Percentiles rank a stretch among this genome's conserved stretches.
Evolutionary conservation across 2,797 vertebrate species (phyloP).

Genomic region (Argya squamiceps): DNA sequence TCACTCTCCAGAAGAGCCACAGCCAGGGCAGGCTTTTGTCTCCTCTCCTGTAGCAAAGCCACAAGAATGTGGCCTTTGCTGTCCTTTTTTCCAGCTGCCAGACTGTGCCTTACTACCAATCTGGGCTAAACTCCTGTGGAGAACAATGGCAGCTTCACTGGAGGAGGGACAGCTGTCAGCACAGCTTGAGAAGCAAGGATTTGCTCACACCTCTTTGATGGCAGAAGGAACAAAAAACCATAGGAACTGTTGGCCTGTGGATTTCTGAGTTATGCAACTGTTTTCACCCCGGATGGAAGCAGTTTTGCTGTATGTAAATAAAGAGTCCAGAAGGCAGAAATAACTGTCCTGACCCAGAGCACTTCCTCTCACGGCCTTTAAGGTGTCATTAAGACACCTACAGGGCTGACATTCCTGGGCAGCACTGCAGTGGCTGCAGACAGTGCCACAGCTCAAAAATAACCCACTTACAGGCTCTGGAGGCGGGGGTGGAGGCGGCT

Average conservation of each 20-base stretch:
- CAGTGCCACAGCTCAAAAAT: neutral
- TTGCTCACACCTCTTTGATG: neutral
- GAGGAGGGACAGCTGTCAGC: neutral
- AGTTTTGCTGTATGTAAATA: neutral
- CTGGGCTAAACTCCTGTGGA: neutral
- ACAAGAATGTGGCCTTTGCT: neutral
- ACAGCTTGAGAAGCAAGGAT: neutral
- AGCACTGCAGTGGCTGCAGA: neutral
- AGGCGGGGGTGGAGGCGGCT: slow-evolving; percentile 84
- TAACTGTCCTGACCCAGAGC: neutral
- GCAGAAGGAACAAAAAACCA: neutral
- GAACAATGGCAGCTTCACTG: neutral
- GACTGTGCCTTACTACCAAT: neutral
- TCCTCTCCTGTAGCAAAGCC: neutral
- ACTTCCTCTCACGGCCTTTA: neutral
- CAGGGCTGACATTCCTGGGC: neutral
- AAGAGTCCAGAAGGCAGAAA: neutral
- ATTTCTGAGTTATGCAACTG: neutral
- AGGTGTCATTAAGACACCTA: slow-evolving; percentile 5
- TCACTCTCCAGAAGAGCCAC: neutral
- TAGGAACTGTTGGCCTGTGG: neutral
- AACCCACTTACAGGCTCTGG: slow-evolving; percentile 84
- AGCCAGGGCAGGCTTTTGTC: neutral
- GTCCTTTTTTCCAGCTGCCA: neutral
- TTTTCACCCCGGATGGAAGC: neutral